These are phyloP conservation scores for Drosophila quinaria DNA, from an alignment of 2,888 invertebrate genomes.

Conservation along the genomic window DNA sequence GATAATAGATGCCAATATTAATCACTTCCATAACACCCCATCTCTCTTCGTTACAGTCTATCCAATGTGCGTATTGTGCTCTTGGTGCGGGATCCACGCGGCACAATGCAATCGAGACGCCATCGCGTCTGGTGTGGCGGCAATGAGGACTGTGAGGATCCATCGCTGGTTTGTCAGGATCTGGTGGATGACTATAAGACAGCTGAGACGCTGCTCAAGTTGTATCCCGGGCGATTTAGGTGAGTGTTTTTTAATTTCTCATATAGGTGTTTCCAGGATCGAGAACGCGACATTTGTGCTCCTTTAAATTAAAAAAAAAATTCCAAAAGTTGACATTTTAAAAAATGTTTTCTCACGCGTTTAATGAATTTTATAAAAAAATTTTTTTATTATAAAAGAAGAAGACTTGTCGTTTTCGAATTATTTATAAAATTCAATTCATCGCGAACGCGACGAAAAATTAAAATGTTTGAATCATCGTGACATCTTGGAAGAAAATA, in stretches of 20 bases:
- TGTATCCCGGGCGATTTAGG: conserved; percentile 91
- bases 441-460: too few relatives aligned
- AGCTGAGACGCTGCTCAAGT: conserved; percentile 89
- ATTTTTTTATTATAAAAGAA: too few relatives aligned
- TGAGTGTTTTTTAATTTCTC: conserved; percentile 83
- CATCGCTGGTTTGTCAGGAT: conserved; percentile 91
- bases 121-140: conserved; percentile 90
- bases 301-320: too few relatives aligned
- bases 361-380: too few relatives aligned
- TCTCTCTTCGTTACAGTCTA: conserved; percentile 86
- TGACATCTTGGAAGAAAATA: too few relatives aligned
- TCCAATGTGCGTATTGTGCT: conserved; percentile 91
- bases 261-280: too few relatives aligned
- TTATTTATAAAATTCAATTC: too few relatives aligned
- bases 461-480: too few relatives aligned
- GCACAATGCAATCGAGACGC: conserved; percentile 93
- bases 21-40: conserved; percentile 11
- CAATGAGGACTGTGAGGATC: conserved; percentile 92
- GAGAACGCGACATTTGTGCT: too few relatives aligned
- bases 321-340: too few relatives aligned
- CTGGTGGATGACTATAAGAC: conserved; percentile 93
- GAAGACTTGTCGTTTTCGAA: too few relatives aligned
- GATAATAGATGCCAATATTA: conserved; percentile 14
- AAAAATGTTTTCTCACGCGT: too few relatives aligned
- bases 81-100: conserved; percentile 94